Conservation (phyloP, 1,140 invertebrate genomes). For the Episyrphus balteatus region DNA sequence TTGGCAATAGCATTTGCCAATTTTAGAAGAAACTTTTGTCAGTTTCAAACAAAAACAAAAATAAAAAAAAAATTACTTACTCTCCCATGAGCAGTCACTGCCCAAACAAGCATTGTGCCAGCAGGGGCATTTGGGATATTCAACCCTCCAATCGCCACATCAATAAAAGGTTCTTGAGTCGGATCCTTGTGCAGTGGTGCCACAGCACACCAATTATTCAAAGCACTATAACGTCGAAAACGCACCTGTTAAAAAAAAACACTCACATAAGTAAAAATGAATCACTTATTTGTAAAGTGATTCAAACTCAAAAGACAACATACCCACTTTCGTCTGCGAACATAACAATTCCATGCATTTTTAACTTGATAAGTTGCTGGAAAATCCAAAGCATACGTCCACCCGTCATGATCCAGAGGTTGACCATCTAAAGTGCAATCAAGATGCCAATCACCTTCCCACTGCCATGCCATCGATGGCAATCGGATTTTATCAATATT, state of each 20-base stretch:
- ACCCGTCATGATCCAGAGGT: constrained; percentile 78
- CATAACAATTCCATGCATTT: constrained; percentile 85
- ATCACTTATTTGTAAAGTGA: not conserved
- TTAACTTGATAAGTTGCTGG: constrained; percentile 68
- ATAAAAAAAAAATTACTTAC: constrained; percentile 39
- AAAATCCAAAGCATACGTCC: constrained; percentile 91
- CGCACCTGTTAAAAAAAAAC: constrained; percentile 32
- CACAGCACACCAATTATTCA: constrained; percentile 85
- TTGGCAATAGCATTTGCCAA: too few relatives aligned
- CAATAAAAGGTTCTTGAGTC: constrained; percentile 59
- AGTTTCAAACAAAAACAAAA: too few relatives aligned
- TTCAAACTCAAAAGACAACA: too few relatives aligned
- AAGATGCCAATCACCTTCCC: constrained; percentile 87
- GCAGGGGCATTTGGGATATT: constrained; percentile 61
- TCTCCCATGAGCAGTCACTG: constrained; percentile 77
- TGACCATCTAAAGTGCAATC: constrained; percentile 79
- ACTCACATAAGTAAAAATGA: not conserved
- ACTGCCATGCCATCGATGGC: constrained; percentile 86
- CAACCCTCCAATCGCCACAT: constrained; percentile 75
- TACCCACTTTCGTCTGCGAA: constrained; percentile 80
- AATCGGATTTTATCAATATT: constrained; percentile 69
- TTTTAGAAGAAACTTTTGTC: too few relatives aligned
- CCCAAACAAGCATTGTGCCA: constrained; percentile 75
- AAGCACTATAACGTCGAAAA: constrained; percentile 72
- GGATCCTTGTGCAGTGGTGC: constrained; percentile 78